Evolutionary conservation across 2,797 vertebrate genomes (phyloP), one percentile per base, ranked within the genome.

Genomic region (Trachurus trachurus): DNA sequence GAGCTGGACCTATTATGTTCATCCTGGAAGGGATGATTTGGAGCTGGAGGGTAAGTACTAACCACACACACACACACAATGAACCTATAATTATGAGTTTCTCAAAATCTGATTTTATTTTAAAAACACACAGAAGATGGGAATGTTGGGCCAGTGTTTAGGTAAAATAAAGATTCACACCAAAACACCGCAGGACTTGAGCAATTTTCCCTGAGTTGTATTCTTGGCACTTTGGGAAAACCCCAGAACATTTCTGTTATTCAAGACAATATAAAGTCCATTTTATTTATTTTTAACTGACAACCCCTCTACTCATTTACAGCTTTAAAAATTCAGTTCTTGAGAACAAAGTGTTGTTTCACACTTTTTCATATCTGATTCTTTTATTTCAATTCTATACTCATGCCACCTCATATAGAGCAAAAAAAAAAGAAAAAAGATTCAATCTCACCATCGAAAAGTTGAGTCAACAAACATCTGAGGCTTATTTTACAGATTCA

Each of bases 1-100:
- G 69, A 88, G 22, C 7, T 93, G 90, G 89, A 91, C 70, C 40
- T 92, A 90, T 69, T 64, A 74, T 1, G 60, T 89, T 5, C 59
- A 16, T 13, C 78, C 84, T 56, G 89, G 71, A 6, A 74, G 74
- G 26, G 81, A 86, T 2, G 80, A 90, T 22, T n/a, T 93, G 78
- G 76, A 78, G 4, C 60, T 89, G 60, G 65, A 87, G 82, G 92
- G 91, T 91, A 88, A 66, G 31, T 1, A 19, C 37, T 40, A 19
- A 17, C 26, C 62, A 7, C 58, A 58, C 49, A 54, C 44, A 62
- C 50, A 53, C 50, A 53, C 50, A 6, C 21, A 22, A 5, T 19
- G 4, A 15, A 44, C 13, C 17, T 47, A 37, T 37, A 37, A 37
- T 37, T 37, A 37, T 37, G 34, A 37, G 34, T 37, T 37, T 37